Percentiles rank a stretch among this genome's conserved stretches.
These are phyloP conservation scores for Drosophila recens DNA, from an alignment of 2,888 invertebrate species.

Conservation along the genomic window DNA sequence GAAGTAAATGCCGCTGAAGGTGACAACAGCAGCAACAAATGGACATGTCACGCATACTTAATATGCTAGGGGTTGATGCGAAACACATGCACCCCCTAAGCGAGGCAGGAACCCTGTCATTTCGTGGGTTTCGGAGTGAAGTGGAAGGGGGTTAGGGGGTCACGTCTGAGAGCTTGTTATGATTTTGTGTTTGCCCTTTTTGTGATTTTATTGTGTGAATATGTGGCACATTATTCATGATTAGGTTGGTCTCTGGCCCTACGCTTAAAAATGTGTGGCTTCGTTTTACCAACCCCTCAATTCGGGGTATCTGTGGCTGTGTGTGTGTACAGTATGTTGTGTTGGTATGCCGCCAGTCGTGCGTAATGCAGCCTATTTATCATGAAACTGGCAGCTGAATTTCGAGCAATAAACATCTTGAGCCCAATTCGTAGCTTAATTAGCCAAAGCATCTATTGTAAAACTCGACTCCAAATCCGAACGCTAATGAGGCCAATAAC, in stretches of 20 bases:
- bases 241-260: constrained; percentile 57
- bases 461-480: constrained; percentile 11
- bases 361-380: constrained; percentile 34
- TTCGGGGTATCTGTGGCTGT: constrained; percentile 3
- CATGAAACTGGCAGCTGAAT: constrained; percentile 9
- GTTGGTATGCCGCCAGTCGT: constrained; percentile 29
- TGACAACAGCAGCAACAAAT: constrained; percentile 70
- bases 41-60: constrained; percentile 80
- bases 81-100: constrained; percentile 11
- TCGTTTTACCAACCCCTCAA: background rate
- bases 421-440: constrained; percentile 29
- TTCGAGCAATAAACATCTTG: background rate
- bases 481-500: constrained; percentile 75
- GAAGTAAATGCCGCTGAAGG: constrained; percentile 60
- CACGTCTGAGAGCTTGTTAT: constrained; percentile 69
- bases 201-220: constrained; percentile 73
- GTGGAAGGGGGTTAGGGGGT: constrained; percentile 22
- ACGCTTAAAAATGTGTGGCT: constrained; percentile 33
- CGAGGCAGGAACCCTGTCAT: constrained; percentile 4
- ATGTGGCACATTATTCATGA: constrained; percentile 78
- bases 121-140: background rate
- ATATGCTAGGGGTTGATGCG: constrained; percentile 39
- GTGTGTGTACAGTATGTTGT: constrained; percentile 13
- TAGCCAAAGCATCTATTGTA: constrained; percentile 33
- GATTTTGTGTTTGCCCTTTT: constrained; percentile 58